Percentiles rank a stretch among this genome's conserved stretches.
Conservation (phyloP, 2,113 vertebrate genomes). For the Alligator sinensis region DNA sequence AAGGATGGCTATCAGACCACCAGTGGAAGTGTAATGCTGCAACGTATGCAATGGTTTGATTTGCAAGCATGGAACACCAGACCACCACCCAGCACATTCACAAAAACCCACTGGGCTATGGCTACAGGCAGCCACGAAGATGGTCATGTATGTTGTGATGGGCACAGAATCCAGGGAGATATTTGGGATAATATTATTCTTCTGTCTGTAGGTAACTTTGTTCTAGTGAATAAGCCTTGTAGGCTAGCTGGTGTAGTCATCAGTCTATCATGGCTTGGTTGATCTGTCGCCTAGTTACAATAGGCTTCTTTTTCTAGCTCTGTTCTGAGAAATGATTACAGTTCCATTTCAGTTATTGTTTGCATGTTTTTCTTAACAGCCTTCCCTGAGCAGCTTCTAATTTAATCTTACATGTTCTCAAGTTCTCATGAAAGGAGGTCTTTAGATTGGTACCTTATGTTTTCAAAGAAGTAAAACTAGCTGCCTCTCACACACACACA, state of each 20-base stretch:
- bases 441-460: neutral
- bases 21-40: neutral
- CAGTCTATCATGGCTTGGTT: slow-evolving; percentile 16
- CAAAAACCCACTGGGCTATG: slow-evolving; percentile 42
- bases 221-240: slow-evolving; percentile 43
- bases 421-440: neutral
- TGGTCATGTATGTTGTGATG: slow-evolving; percentile 4
- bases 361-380: slow-evolving; percentile 23
- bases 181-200: slow-evolving; percentile 48
- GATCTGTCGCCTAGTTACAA: slow-evolving; percentile 3
- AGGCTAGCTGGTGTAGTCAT: slow-evolving; percentile 51
- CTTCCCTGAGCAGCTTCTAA: slow-evolving; percentile 11
- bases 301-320: slow-evolving; percentile 30
- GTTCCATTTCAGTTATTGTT: slow-evolving; percentile 30
- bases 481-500: neutral
- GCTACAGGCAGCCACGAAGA: neutral
- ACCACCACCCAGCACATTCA: slow-evolving; percentile 11
- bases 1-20: neutral
- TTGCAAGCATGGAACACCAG: slow-evolving; percentile 25
- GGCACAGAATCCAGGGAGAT: slow-evolving; percentile 11
- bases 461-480: slow-evolving; percentile 47
- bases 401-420: neutral
- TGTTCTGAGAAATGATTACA: slow-evolving; percentile 35
- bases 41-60: neutral
- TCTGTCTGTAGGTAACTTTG: slow-evolving; percentile 46